Conservation (phyloP, 2,113 vertebrate genomes). For the Plestiodon gilberti region DNA sequence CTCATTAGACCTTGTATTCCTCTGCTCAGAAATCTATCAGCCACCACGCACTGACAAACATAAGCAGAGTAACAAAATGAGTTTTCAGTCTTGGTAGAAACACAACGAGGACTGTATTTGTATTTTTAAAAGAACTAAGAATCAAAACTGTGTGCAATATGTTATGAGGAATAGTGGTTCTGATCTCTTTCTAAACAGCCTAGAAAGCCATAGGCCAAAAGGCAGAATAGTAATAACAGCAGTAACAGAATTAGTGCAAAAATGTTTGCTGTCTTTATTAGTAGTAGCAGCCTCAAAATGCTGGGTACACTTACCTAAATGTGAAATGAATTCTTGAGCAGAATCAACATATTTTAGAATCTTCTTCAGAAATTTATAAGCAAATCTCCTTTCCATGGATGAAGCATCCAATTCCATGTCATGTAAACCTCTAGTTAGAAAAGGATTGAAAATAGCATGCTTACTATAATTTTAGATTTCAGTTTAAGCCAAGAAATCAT, state of each 20-base stretch:
- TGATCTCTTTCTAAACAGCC: accelerated
- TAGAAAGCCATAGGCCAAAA: no score
- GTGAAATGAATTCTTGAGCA: conserved; percentile 96
- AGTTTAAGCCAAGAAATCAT: background rate
- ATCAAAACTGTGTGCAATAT: background rate
- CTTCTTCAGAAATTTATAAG: conserved; percentile 96
- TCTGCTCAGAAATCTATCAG: no score
- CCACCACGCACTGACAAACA: background rate
- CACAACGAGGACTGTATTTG: background rate
- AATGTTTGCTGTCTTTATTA: background rate
- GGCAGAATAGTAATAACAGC: no score
- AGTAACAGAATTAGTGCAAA: background rate
- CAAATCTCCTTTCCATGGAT: conserved; percentile 98
- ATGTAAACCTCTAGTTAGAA: conserved; percentile 84
- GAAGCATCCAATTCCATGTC: conserved; percentile 92
- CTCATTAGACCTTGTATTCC: no score
- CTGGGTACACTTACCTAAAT: conserved; percentile 83
- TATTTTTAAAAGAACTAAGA: conserved; percentile 11
- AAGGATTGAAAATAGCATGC: conserved; percentile 17
- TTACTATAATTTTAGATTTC: background rate
- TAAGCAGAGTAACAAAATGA: conserved; percentile 9
- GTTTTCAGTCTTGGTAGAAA: background rate
- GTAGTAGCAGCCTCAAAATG: conserved; percentile 28
- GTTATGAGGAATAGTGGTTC: conserved; percentile 14
- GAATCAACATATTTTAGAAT: conserved; percentile 96